Evolutionary conservation across 2,888 invertebrate species (phyloP), one percentile per base, ranked within the genome.

Genomic region (Masnerella sp.): DNA sequence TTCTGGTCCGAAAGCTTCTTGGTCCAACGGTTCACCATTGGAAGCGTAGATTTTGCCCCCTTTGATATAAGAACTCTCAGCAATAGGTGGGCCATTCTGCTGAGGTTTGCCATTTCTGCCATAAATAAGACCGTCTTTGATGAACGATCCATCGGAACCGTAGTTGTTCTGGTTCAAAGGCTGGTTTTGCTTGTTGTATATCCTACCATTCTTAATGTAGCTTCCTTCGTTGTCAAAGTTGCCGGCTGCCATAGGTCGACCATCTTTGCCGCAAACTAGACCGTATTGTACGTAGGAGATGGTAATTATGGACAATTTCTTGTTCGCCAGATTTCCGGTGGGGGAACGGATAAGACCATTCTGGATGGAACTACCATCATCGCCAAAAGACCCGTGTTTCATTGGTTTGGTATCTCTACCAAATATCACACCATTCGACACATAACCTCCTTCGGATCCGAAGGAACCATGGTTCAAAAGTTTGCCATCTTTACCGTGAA

Each of bases 1-100:
- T 64, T 86, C 86, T 0, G 84, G 82, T 0, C 87, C 87, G 36
- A 87, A 87, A 12, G 86, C 83, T 71, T 86, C 85, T 32, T 85
- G 85, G 0, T 81, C 84, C 3, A 87, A 59, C 0, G 80, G 82
- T 38, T 85, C 83, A 11, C 82, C 84, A 62, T 79, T 79, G 0
- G 77, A 77, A 2, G 82, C 79, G 18, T 79, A 85, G 5, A 86
- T 77, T 52, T 82, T 84, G 28, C 87, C 87, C 0, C 72, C 80
- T 40, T 83, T 84, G 0, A 87, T 75, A 47, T 79, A 86, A 62
- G 78, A 80, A 0, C 80, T 84, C 51, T 87, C 87, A 0, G 84
- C 74, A 8, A 70, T 67, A 0, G 83, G 54, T 17, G 76, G 73
- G n/a, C 84, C 85, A 22, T 82, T 78, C 12, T 75, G 79, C 18